These are phyloP conservation scores for Drosophila pseudotakahashii DNA, from an alignment of 2,888 invertebrate genomes.

Conservation along the genomic window DNA sequence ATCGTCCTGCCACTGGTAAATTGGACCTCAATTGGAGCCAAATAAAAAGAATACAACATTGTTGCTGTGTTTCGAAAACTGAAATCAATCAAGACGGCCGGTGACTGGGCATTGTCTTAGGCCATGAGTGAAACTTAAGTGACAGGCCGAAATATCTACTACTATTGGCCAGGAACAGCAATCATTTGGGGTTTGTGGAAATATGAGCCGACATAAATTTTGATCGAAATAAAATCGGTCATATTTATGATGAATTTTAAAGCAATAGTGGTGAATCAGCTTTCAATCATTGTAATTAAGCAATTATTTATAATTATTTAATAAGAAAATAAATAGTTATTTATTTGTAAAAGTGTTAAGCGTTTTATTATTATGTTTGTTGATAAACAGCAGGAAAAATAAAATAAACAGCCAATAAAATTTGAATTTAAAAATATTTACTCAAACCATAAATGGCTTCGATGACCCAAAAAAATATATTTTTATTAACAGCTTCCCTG, in stretches of 20 bases:
- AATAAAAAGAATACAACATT: constrained; percentile 56
- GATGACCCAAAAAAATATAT: constrained; percentile 5
- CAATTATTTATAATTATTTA: too few relatives aligned
- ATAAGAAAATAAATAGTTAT: too few relatives aligned
- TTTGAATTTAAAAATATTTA: background rate
- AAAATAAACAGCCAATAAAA: background rate
- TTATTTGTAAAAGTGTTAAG: too few relatives aligned
- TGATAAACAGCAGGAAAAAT: too few relatives aligned
- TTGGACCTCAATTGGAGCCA: constrained; percentile 71
- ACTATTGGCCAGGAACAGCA: background rate
- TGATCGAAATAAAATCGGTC: too few relatives aligned
- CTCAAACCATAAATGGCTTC: constrained; percentile 4
- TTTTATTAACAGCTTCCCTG: background rate
- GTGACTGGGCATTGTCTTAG: constrained; percentile 41
- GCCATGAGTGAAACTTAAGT: constrained; percentile 56
- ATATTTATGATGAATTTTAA: background rate
- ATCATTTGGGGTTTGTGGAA: constrained; percentile 16
- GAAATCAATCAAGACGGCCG: constrained; percentile 69
- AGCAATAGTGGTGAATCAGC: background rate
- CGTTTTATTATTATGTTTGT: too few relatives aligned
- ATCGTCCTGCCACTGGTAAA: constrained; percentile 42
- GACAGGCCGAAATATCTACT: constrained; percentile 2
- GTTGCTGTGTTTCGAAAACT: constrained; percentile 47
- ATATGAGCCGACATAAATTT: constrained; percentile 33
- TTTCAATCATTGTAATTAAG: too few relatives aligned